These are phyloP conservation scores for Dysidea cf. avara DNA, from an alignment of 37 sponge, comb jelly and placozoan species.

Conservation along the genomic window DNA sequence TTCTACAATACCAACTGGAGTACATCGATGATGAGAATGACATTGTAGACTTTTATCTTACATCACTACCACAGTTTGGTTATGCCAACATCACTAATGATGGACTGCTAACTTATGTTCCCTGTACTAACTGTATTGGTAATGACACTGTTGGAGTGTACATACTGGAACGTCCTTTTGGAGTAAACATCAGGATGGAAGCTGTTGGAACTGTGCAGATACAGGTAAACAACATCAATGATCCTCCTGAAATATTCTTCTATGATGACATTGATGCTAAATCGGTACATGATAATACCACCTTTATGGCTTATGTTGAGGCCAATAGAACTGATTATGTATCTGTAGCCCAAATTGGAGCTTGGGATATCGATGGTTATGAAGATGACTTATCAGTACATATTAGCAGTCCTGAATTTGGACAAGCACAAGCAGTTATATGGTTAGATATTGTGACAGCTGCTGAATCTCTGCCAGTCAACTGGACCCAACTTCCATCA, in stretches of 20 bases:
- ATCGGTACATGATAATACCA: background rate
- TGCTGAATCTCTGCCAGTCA: slow-evolving; percentile 50
- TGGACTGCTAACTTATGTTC: slow-evolving; percentile 62
- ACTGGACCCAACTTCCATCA: background rate
- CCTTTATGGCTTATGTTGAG: slow-evolving; percentile 29
- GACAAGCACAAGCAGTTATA: slow-evolving; percentile 1
- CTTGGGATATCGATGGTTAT: slow-evolving; percentile 70
- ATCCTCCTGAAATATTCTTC: slow-evolving; percentile 48
- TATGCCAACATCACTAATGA: slow-evolving; percentile 34
- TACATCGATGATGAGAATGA: slow-evolving; percentile 66
- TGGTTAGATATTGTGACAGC: slow-evolving; percentile 54
- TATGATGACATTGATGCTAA: slow-evolving; percentile 6
- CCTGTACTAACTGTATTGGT: slow-evolving; percentile 76
- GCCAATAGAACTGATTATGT: slow-evolving; percentile 37
- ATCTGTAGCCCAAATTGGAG: slow-evolving; percentile 48
- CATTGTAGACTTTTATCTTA: slow-evolving; percentile 50
- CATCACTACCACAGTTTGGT: slow-evolving; percentile 54
- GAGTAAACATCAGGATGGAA: slow-evolving; percentile 31
- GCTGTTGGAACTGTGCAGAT: slow-evolving; percentile 27
- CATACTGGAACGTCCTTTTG: slow-evolving; percentile 51
- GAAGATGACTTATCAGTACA: slow-evolving; percentile 42
- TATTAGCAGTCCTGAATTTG: background rate
- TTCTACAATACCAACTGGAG: slow-evolving; percentile 10
- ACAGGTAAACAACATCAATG: slow-evolving; percentile 47
- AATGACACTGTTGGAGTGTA: slow-evolving; percentile 35